A percentile compares a stretch with the other conserved stretches of the same genome.
These are phyloP conservation scores for Chloroceryle aenea DNA, from an alignment of 2,113 vertebrate genomes.

Conservation along the genomic window DNA sequence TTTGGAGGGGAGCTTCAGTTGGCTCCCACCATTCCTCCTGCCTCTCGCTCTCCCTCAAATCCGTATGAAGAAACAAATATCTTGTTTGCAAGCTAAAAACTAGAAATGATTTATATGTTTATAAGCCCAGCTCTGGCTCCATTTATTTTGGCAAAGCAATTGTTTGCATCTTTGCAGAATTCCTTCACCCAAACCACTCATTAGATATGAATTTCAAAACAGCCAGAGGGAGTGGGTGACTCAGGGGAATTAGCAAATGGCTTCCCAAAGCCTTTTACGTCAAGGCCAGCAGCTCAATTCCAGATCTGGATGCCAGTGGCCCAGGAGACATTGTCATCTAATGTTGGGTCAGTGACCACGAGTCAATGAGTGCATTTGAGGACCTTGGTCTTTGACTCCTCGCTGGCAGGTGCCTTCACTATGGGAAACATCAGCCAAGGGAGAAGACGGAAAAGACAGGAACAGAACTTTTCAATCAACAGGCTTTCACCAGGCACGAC, in stretches of 20 bases:
- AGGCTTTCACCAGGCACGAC: rapidly evolving
- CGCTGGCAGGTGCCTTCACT: conserved; percentile 20
- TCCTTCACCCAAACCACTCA: conserved; percentile 65
- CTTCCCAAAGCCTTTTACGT: conserved; percentile 55
- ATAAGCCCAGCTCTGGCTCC: conserved; percentile 45
- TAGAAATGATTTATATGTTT: conserved; percentile 69
- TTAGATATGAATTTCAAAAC: conserved; percentile 70
- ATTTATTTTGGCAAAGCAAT: conserved; percentile 67
- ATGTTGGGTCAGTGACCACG: not conserved
- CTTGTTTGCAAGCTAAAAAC: conserved; percentile 62
- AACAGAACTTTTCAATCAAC: not conserved
- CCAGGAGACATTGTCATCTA: not conserved
- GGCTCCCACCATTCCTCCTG: not conserved
- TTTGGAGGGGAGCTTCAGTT: not conserved
- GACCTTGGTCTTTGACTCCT: not conserved
- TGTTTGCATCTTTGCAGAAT: conserved; percentile 68
- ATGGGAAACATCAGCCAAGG: not conserved
- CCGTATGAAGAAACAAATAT: not conserved
- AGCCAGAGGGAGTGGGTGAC: conserved; percentile 47
- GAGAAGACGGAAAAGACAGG: not conserved
- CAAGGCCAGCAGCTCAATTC: not conserved
- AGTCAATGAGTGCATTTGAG: not conserved
- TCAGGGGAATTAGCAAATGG: conserved; percentile 58
- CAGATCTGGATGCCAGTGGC: not conserved
- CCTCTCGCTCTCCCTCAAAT: not conserved